Percentiles rank a stretch among this genome's conserved stretches.
Evolutionary conservation across 2,888 invertebrate genomes (phyloP).

Genomic region (Ephialtes manifestator): DNA sequence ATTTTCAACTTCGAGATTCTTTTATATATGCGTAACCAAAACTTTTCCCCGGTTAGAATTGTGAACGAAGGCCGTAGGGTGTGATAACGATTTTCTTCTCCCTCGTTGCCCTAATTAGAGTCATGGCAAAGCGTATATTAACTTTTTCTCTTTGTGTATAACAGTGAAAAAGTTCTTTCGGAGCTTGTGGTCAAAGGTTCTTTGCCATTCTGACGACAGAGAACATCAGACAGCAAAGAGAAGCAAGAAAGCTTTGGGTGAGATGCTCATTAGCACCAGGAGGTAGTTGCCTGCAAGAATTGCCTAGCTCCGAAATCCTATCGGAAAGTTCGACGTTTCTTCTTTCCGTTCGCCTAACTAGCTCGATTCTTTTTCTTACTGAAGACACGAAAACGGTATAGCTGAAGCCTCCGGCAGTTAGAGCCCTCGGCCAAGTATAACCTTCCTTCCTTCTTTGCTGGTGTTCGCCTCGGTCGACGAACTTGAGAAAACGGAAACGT

Average conservation of each 20-base stretch:
- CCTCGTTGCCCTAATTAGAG: no score
- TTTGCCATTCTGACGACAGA: background rate
- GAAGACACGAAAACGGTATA: background rate
- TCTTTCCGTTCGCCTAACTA: slow-evolving; percentile 64
- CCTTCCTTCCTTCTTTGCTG: background rate
- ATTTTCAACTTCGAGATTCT: no score
- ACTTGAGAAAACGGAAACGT: slow-evolving; percentile 25
- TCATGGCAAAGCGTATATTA: no score
- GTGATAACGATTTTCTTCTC: no score
- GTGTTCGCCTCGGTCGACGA: background rate
- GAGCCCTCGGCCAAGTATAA: background rate
- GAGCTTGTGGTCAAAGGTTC: no score
- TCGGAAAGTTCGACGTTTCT: slow-evolving; percentile 71
- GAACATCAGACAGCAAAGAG: slow-evolving; percentile 1
- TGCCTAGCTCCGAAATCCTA: slow-evolving; percentile 72
- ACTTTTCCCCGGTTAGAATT: no score
- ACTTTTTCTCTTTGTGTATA: no score
- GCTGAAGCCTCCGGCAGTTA: slow-evolving; percentile 4
- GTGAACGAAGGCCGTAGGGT: no score
- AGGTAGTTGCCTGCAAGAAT: slow-evolving; percentile 27
- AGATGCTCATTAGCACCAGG: slow-evolving; percentile 45
- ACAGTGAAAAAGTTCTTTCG: no score
- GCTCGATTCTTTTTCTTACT: slow-evolving; percentile 64
- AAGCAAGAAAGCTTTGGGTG: slow-evolving; percentile 26
- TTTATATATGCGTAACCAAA: no score